Evolutionary conservation across 2,113 vertebrate genomes (phyloP).

Genomic region (Caretta caretta): DNA sequence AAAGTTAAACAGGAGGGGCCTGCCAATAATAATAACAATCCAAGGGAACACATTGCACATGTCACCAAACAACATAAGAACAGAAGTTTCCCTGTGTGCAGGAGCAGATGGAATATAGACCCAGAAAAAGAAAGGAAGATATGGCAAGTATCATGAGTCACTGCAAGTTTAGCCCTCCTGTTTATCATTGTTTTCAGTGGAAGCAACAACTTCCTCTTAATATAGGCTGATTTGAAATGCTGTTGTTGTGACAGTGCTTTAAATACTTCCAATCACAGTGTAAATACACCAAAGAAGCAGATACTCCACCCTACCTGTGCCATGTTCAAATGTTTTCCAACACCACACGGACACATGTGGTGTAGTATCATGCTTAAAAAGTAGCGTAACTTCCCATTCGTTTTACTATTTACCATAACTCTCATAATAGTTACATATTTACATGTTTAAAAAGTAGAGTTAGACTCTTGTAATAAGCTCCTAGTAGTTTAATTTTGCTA

Average conservation of each 20-base stretch:
- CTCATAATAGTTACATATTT: not conserved
- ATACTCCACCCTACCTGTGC: accelerated
- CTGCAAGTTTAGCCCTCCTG: not conserved
- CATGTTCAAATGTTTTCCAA: not conserved
- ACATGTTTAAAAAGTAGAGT: too few relatives aligned
- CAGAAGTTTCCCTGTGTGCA: not conserved
- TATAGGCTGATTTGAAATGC: not conserved
- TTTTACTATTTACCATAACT: not conserved
- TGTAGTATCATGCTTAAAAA: not conserved
- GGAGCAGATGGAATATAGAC: not conserved
- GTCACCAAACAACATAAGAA: not conserved
- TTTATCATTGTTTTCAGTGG: not conserved
- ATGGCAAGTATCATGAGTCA: not conserved
- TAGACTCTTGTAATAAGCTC: too few relatives aligned
- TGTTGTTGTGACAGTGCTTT: not conserved
- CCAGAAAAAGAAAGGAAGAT: not conserved
- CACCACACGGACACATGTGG: not conserved
- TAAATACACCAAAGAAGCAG: not conserved
- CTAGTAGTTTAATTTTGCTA: too few relatives aligned
- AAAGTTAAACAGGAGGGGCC: not conserved
- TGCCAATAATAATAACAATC: not conserved
- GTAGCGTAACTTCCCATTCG: not conserved
- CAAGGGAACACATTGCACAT: not conserved
- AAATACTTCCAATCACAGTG: not conserved
- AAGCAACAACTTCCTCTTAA: not conserved